Base-by-base conservation (phyloP, 2,888 invertebrate genomes). In the Ennomos fuscantarius region DNA sequence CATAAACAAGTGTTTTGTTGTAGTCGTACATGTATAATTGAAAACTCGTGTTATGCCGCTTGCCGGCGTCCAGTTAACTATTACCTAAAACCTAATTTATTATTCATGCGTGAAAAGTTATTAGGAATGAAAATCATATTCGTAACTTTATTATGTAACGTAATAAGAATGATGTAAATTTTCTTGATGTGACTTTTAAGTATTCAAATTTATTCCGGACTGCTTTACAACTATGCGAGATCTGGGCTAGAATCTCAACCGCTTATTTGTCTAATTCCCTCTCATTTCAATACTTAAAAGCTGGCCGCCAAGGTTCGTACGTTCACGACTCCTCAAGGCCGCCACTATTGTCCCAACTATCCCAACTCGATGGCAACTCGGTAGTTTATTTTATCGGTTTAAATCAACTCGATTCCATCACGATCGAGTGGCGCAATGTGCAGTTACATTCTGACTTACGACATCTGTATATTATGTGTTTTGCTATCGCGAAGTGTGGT, bases 241-340 rank as follows among this genome's bases (percentile, higher is more conserved):
- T 53, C 52, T 62, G 45, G 54, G 46, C 56, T 47, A 51, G 43
- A 62, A 61, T 62, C 59, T 60, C 24, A 15, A 55, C 55, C 39
- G 42, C 52, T 56, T 53, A 57, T 57, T 62, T 55, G 46, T 55
- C 59, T 55, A 58, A 58, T 64, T 63, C 55, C 59, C 61, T 61
- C 60, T 62, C 64, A 40, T 62, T 64, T 66, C 57, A 45, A 60
- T 58, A 62, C 55, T 60, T 62, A 63, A 58, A 64, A 61, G 60
- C 60, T 56, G 36, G 50, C 44, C 15, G 44, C 53, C 66, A 68
- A 68, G 68, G 68, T 54, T 55, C 47, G 35, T 43, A 55, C 65
- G 55, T 62, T 64, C 69, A 65, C 67, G 65, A 60, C 54, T 55
- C 15, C 44, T 45, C 63, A 67, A 69, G 69, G 69, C 52, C 63